Conservation (phyloP, 2,888 invertebrate species). For the Hypomecis punctinalis region DNA sequence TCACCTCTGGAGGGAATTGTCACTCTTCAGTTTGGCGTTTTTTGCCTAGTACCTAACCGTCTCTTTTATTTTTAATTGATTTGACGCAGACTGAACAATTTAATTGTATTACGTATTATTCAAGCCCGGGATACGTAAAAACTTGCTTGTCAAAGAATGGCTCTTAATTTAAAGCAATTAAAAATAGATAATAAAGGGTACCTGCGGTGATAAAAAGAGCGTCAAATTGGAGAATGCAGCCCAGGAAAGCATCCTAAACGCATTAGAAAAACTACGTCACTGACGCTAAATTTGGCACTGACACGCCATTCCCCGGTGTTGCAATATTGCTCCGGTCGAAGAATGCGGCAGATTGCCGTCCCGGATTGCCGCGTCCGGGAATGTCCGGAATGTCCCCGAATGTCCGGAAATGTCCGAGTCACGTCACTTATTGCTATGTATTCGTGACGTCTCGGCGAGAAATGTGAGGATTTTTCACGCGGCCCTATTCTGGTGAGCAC, state of each 20-base stretch:
- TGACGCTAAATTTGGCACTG: background rate
- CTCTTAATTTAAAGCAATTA: no score
- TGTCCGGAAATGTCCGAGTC: constrained; percentile 73
- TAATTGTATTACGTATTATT: no score
- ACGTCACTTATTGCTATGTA: constrained; percentile 81
- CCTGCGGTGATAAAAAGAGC: no score
- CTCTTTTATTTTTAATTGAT: no score
- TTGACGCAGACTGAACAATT: no score
- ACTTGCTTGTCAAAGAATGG: no score
- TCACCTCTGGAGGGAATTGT: no score
- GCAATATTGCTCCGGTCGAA: constrained; percentile 33
- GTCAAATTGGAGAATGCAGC: no score
- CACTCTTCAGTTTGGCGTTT: no score
- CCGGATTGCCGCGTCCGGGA: constrained; percentile 29
- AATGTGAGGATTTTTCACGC: constrained; percentile 71
- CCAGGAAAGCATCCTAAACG: constrained; percentile 20
- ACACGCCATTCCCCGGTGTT: constrained; percentile 31
- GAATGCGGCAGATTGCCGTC: constrained; percentile 78
- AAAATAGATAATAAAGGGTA: no score
- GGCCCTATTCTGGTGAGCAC: constrained; percentile 40
- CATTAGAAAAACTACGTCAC: constrained; percentile 1
- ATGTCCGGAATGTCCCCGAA: constrained; percentile 63
- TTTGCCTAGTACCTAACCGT: no score
- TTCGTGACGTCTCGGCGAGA: constrained; percentile 64
- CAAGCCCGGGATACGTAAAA: no score